A percentile compares a stretch with the other conserved stretches of the same genome.
Conservation (phyloP, 2,797 vertebrate genomes). For the Bradypodion pumilum region DNA sequence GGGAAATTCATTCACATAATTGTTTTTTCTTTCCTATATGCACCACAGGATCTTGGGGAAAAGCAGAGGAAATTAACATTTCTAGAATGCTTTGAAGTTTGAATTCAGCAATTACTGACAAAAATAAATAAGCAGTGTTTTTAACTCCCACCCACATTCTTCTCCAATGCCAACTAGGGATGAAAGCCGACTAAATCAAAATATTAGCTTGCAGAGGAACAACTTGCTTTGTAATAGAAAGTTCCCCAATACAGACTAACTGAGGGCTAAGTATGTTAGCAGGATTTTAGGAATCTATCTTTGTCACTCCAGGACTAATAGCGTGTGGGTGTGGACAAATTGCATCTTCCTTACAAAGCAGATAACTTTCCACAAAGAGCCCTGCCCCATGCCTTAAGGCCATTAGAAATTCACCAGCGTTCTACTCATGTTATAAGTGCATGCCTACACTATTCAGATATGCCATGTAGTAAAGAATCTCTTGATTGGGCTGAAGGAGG, state of each 20-base stretch:
- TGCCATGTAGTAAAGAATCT: too few species aligned
- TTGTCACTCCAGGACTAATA: not conserved
- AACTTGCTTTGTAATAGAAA: not conserved
- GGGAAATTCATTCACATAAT: conserved; percentile 2
- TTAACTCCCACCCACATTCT: not conserved
- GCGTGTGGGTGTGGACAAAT: not conserved
- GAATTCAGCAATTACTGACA: not conserved
- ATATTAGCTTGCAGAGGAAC: not conserved
- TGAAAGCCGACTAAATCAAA: not conserved
- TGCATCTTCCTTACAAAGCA: not conserved
- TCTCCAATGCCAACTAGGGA: not conserved
- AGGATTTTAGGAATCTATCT: not conserved
- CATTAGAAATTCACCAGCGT: not conserved
- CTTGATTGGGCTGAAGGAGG: too few species aligned
- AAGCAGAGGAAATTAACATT: conserved; percentile 7
- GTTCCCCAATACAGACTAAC: not conserved
- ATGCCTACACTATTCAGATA: too few species aligned
- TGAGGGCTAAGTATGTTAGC: not conserved
- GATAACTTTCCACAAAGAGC: not conserved
- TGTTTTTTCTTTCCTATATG: conserved; percentile 4
- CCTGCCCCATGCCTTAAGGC: not conserved
- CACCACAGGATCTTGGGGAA: not conserved
- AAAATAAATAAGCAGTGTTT: conserved; percentile 18
- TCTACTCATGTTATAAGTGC: not conserved
- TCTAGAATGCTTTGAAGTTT: conserved; percentile 29